Base-by-base conservation (phyloP, 2,113 vertebrate genomes). In the Phylloscopus trochilus region DNA sequence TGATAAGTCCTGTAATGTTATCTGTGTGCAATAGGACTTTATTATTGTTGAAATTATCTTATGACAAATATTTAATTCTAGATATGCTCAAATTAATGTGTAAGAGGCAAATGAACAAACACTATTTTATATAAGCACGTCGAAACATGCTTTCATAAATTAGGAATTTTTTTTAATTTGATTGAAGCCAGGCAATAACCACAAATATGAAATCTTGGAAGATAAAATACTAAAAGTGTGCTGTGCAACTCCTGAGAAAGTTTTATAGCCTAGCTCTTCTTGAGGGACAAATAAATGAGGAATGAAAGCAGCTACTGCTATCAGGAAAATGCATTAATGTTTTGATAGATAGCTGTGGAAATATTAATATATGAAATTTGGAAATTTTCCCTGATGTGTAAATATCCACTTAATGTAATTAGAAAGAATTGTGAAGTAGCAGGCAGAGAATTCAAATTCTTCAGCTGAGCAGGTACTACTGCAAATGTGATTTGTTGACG, bases 341-440 rank as follows among this genome's bases (percentile, higher is more conserved):
- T 94, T 86, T 93, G 93, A 93, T 69, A 90, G 76, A 75, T 88
- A 90, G 72, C 78, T 74, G 60, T 78, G 39, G 41, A 90, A 83
- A 80, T 87, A 46, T 87, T 79, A 85, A 85, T 85, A 83, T 13
- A 44, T 1, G 2, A 80, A 74, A 33, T 92, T 56, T 46, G 33
- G 19, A 12, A 22, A 11, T 3, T 14, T 49, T 8, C 69, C 85
- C 79, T 47, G 37, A 81, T 90, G 79, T 93, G 63, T 93, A 93
- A 93, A 93, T 95, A 86, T 56, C 11, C 49, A 83, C 47, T 92
- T 87, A 92, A 83, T 80, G 35, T 90, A 93, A 96, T 96, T 94
- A 97, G 89, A 93, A 93, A 90, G 59, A 88, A 94, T 68, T 86
- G 90, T 70, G 60, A 60, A 86, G 43, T 74, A 74, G 43, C 67